Base-by-base conservation (phyloP, 1,140 invertebrate genomes). In the Temnothorax curvispinosus region DNA sequence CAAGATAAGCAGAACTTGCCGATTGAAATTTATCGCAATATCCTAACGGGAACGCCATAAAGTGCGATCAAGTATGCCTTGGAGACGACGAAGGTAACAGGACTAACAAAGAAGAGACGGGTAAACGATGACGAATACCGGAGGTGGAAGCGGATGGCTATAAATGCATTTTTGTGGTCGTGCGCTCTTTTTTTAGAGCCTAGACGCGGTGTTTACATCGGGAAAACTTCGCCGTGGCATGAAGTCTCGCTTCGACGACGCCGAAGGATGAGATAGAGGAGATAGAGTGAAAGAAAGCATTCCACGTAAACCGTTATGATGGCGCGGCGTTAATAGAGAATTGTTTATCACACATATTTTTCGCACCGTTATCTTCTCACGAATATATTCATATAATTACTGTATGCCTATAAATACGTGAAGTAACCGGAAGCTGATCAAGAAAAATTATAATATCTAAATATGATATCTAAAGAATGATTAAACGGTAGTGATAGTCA, bases 301-400 rank as follows among this genome's bases (percentile, higher is more conserved):
- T 69, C 76, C 15, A 35, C 35, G 47, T 41, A 69, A 81, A 81
- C 77, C 77, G 77, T 81, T 81, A 71, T 69, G 62, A 80, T 54
- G 44, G 47, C 77, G 18, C 47, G 15, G 77, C 64, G 35, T 81
- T 81, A 67, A 56, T 81, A 38, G 47, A 69, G 69, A 35, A 81
- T 81, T 81, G 47, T 81, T 81, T 69, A 81, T 71, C 47, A 13
- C 64, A 18, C 1, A 50, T 65, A 65, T 65, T 78, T 65, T 78
- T 78, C 18, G 15, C 69, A 56, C 62, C 64, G 47, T 71, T 81
- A 81, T 38, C 52, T 56, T 81, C 64, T 69, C 64, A 71, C 65
- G n/a, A 81, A 81, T 81, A 44, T 80, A 54, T 80, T 52, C 44
- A 27, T 69, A 81, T 69, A 81, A 81, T 80, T 80, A 69, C 44